Evolutionary conservation across 1,140 invertebrate species (phyloP).

Genomic region (Chrysomallon squamiferum): DNA sequence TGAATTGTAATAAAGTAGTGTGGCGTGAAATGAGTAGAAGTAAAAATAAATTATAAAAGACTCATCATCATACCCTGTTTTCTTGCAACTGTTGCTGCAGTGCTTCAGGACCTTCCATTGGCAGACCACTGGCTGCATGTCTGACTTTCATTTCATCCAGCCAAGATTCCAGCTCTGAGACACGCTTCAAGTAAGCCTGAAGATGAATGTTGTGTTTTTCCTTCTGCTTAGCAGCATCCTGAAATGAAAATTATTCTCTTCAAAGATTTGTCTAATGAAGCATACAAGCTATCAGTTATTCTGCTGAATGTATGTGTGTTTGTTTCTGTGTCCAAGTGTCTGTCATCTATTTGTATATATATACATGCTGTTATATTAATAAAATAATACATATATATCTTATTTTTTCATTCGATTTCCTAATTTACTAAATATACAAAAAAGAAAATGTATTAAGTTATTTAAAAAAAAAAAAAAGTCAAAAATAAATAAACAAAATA

Average conservation of each 20-base stretch:
- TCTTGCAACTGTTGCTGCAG: constrained; percentile 41
- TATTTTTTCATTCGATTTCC: too few species aligned
- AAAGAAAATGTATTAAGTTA: too few species aligned
- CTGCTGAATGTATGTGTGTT: not conserved
- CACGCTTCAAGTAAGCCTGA: constrained; percentile 39
- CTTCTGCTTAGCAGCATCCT: constrained; percentile 43
- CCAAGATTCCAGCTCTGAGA: constrained; percentile 48
- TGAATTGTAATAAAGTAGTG: too few species aligned
- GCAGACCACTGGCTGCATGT: constrained; percentile 30
- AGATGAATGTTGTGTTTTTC: constrained; percentile 39
- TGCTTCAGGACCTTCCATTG: constrained; percentile 31
- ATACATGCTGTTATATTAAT: too few species aligned
- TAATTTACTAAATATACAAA: too few species aligned
- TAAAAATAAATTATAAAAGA: too few species aligned
- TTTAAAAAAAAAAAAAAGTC: too few species aligned
- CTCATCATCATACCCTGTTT: constrained; percentile 38
- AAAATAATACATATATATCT: too few species aligned
- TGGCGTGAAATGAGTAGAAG: too few species aligned
- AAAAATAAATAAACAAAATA: too few species aligned
- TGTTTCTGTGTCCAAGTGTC: not conserved
- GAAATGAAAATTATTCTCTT: constrained; percentile 5
- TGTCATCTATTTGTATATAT: too few species aligned
- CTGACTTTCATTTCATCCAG: constrained; percentile 41
- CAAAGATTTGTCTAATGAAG: too few species aligned
- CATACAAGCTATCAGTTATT: not conserved